These are phyloP conservation scores for Raja brachyura DNA, from an alignment of 2,113 vertebrate genomes.

Conservation along the genomic window DNA sequence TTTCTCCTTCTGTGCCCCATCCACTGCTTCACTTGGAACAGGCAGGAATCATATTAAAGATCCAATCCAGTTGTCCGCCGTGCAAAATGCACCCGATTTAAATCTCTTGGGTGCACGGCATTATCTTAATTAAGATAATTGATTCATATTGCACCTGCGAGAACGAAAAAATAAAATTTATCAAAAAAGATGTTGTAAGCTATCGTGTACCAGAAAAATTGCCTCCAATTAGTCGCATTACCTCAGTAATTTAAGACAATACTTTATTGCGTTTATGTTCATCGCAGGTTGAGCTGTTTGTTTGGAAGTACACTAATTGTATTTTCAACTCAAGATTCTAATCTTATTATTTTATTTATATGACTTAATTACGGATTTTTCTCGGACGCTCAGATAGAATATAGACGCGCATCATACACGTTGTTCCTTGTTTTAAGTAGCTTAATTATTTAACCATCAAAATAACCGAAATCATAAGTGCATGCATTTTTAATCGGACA, in stretches of 20 bases:
- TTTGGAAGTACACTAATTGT: background rate
- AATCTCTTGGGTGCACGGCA: constrained; percentile 65
- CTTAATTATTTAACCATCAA: background rate
- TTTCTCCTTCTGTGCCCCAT: background rate
- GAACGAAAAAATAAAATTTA: constrained; percentile 53
- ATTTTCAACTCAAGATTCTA: background rate
- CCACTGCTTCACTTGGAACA: constrained; percentile 12
- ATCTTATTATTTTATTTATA: background rate
- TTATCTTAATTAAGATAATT: constrained; percentile 80
- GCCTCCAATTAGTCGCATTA: constrained; percentile 19
- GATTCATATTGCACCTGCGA: constrained; percentile 79
- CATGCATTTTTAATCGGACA: background rate
- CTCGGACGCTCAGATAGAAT: no score
- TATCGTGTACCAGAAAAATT: constrained; percentile 2
- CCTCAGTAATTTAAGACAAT: constrained; percentile 23
- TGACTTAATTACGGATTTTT: background rate
- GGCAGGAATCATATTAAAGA: constrained; percentile 43
- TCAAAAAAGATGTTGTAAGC: constrained; percentile 40
- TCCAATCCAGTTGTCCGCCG: constrained; percentile 53
- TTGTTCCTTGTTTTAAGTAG: background rate
- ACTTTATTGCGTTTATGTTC: constrained; percentile 12
- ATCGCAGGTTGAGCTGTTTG: background rate
- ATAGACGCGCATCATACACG: background rate
- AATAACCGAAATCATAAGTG: background rate
- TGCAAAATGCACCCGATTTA: constrained; percentile 52